phyloP scores from a whole-genome alignment of 2,113 vertebrate genomes.

The Corvus cornix region DNA sequence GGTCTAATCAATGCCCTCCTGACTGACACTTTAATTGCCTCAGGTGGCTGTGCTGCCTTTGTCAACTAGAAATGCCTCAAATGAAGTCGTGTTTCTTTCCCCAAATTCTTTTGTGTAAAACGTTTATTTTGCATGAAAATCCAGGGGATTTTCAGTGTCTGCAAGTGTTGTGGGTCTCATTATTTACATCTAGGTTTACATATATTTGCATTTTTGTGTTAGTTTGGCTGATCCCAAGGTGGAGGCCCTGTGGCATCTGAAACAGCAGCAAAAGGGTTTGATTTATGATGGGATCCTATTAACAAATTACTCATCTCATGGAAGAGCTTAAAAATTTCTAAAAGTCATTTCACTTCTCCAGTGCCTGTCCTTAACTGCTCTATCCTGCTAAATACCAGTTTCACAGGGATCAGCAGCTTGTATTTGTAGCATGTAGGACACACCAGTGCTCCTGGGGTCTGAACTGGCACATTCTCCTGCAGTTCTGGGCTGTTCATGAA shows the following conservation, averaged over 20 bases:
- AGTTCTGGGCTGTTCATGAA: background rate
- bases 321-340: background rate
- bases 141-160: background rate
- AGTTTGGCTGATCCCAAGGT: background rate
- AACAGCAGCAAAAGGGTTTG: background rate
- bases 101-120: background rate
- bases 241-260: background rate
- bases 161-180: background rate
- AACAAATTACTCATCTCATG: background rate
- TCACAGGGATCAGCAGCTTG: background rate
- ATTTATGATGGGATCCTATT: background rate
- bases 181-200: background rate
- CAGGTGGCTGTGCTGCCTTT: background rate
- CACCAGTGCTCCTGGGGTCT: background rate
- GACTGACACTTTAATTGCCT: conserved; percentile 12
- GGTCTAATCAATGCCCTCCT: conserved; percentile 26
- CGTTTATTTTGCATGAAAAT: background rate
- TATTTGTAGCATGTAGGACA: background rate
- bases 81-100: background rate
- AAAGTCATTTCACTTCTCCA: background rate
- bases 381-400: background rate
- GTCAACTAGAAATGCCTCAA: conserved; percentile 11
- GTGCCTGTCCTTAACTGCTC: background rate
- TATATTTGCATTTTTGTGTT: background rate
- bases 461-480: background rate